Evolutionary conservation across 2,888 invertebrate species (phyloP), one percentile per base, ranked within the genome.

Genomic region (Athripsodes cinereus): DNA sequence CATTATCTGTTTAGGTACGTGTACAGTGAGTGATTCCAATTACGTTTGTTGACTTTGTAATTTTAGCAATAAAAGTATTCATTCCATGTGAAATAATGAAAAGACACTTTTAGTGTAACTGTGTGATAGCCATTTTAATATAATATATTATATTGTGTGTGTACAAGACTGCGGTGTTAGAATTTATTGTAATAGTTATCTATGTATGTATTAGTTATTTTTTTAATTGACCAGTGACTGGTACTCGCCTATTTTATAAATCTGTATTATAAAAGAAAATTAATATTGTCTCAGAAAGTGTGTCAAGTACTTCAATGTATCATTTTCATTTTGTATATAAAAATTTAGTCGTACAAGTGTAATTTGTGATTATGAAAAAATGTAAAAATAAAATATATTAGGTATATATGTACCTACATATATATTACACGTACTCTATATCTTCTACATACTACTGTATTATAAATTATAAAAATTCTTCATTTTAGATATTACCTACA

Each of bases 31-130:
- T 40, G 40, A 16, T 40, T 40, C 71, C 67, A 71, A 68, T 69
- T 72, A 70, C 69, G 66, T 74, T 75, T 76, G 78, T 79, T 78
- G 78, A 78, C 76, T 78, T 78, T 52, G 75, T 72, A 76, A 78
- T 76, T 72, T 72, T 78, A 78, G 78, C 78, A 79, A 79, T 79
- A 78, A 78, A 72, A 40, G 16, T 54, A 76, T 78, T 76, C 78
- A 77, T 78, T 78, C 78, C 77, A 75, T 74, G 75, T 60, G 52
- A 16, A n/a, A 54, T 52, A 19, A 52, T 55, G 31, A 49, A 49
- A 53, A 62, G 59, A 62, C 60, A 56, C 62, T 61, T 55, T 22
- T 57, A 54, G 61, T 63, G 63, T 46, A 58, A 59, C 54, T 57
- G 60, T 57, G 61, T 62, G 62, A 62, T 62, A 62, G 58, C 53